Evolutionary conservation across 2,113 vertebrate species (phyloP).

Genomic region (Cettia cetti): DNA sequence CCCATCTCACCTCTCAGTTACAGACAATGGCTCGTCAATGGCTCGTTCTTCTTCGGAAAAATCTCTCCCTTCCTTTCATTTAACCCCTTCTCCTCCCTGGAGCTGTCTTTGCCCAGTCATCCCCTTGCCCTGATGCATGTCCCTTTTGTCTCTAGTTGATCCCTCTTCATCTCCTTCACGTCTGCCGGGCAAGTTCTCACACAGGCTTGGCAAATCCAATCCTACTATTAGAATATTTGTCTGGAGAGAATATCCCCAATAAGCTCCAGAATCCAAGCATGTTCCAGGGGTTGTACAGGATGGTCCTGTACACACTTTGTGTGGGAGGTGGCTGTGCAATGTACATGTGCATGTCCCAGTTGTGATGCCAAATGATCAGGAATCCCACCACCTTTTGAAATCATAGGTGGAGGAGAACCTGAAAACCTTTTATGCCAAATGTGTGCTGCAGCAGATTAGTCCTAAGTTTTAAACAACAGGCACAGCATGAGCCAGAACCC

Average conservation of each 20-base stretch:
- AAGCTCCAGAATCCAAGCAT: background rate
- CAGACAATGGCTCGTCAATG: too few relatives aligned
- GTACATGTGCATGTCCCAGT: fast-evolving
- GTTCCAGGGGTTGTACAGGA: background rate
- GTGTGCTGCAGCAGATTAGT: background rate
- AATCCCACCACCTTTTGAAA: background rate
- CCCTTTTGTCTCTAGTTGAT: background rate
- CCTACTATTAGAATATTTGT: background rate
- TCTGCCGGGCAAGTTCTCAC: background rate
- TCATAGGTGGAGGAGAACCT: background rate
- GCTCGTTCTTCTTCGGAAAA: background rate
- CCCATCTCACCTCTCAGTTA: background rate
- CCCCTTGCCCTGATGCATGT: fast-evolving
- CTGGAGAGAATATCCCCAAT: background rate
- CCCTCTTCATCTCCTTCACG: background rate
- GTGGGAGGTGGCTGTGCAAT: background rate
- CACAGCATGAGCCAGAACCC: background rate
- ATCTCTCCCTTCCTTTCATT: background rate
- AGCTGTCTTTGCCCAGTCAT: background rate
- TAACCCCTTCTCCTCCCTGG: background rate
- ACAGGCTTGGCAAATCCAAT: background rate
- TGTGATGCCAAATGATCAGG: background rate
- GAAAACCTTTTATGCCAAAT: background rate
- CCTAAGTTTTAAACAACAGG: background rate
- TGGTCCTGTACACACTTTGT: background rate